These are phyloP conservation scores for Tridacna gigas DNA, from an alignment of 2,888 invertebrate genomes.

Conservation along the genomic window DNA sequence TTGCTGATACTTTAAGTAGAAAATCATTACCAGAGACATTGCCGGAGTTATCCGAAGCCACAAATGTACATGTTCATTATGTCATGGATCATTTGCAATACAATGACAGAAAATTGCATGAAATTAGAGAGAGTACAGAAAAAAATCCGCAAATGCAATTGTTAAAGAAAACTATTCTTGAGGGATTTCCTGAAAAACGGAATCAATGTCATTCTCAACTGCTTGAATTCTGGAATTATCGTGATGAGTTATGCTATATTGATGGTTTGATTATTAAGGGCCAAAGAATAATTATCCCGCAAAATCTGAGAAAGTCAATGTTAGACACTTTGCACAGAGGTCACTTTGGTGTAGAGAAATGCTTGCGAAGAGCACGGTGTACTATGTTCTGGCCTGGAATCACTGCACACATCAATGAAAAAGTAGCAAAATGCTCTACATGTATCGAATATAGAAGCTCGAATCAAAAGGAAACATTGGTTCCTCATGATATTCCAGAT, in stretches of 20 bases:
- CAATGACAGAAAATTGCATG: constrained; percentile 28
- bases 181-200: constrained; percentile 36
- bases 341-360: constrained; percentile 48
- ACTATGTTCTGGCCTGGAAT: constrained; percentile 51
- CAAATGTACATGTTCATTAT: constrained; percentile 34
- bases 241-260: too few species aligned
- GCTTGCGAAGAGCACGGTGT: constrained; percentile 32
- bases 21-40: constrained; percentile 26
- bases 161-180: background rate
- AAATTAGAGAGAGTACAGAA: constrained; percentile 12
- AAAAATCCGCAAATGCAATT: constrained; percentile 29
- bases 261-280: constrained; percentile 18
- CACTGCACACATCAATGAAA: constrained; percentile 25
- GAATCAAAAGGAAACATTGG: constrained; percentile 54
- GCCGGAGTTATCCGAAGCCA: constrained; percentile 22
- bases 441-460: constrained; percentile 51
- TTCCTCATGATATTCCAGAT: constrained; percentile 39
- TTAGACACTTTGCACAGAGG: background rate
- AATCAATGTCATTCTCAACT: background rate
- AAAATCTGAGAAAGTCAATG: background rate
- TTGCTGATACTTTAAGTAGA: constrained; percentile 4
- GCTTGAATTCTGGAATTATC: constrained; percentile 10
- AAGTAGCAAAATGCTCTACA: constrained; percentile 31
- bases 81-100: constrained; percentile 24
- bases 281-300: constrained; percentile 10